These are phyloP conservation scores for Acanthococcus lagerstroemiae DNA, from an alignment of 2,888 invertebrate species.

Conservation along the genomic window DNA sequence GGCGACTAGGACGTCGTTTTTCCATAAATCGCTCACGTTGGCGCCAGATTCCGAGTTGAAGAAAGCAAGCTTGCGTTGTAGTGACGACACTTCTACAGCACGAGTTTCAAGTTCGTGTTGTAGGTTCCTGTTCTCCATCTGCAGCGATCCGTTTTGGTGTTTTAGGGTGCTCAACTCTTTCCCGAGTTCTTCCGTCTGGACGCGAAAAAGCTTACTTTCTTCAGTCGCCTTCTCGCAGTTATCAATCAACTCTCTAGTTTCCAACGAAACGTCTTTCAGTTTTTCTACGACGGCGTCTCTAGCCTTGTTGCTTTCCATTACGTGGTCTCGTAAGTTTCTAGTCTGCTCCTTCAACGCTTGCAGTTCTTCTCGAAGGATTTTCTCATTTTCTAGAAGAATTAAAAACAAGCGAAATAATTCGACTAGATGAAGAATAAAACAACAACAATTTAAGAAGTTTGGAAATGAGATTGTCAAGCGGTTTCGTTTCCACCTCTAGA, in stretches of 20 bases:
- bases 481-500: too few species aligned
- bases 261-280: conserved; percentile 9
- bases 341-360: too few species aligned
- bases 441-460: too few species aligned
- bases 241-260: conserved; percentile 14
- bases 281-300: conserved; percentile 10
- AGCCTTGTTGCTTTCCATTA: neutral
- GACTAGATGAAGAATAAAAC: too few species aligned
- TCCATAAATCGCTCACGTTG: neutral
- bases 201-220: conserved; percentile 1
- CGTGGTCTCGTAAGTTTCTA: too few species aligned
- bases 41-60: neutral
- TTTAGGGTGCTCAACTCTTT: neutral
- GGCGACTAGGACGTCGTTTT: neutral
- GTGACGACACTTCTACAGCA: neutral
- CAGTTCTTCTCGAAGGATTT: too few species aligned
- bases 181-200: neutral
- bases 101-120: neutral
- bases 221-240: conserved; percentile 12
- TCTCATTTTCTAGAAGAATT: too few species aligned
- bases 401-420: too few species aligned
- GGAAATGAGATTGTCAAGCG: too few species aligned
- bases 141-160: neutral
- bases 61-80: neutral
- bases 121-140: neutral